A percentile compares a stretch with the other conserved stretches of the same genome.
These are phyloP conservation scores for Drosophila sucinea DNA, from an alignment of 1,140 invertebrate genomes.

Conservation along the genomic window DNA sequence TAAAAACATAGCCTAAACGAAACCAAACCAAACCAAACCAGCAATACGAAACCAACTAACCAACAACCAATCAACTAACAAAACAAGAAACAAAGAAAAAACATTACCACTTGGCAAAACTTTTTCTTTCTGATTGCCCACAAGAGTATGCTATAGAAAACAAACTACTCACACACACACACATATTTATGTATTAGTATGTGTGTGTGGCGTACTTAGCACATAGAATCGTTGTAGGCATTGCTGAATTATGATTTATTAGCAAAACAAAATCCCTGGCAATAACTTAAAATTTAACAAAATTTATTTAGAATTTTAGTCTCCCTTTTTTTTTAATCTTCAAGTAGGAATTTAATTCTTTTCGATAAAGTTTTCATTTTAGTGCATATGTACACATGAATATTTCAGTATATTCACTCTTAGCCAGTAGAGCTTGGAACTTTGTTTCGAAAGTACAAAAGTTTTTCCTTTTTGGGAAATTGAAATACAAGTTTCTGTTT, in stretches of 20 bases:
- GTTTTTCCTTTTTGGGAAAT: too few species aligned
- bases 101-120: slow-evolving; percentile 34
- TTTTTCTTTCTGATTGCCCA: slow-evolving; percentile 19
- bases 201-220: background rate
- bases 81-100: slow-evolving; percentile 24
- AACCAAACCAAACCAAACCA: slow-evolving; percentile 18
- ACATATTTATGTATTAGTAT: background rate
- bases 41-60: slow-evolving; percentile 1
- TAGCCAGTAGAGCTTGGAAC: too few species aligned
- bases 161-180: background rate
- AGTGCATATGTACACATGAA: too few species aligned
- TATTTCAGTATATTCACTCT: too few species aligned
- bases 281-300: too few species aligned
- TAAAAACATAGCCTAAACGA: slow-evolving; percentile 28
- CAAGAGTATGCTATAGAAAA: slow-evolving; percentile 6
- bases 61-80: slow-evolving; percentile 32
- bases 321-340: too few species aligned
- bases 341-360: too few species aligned
- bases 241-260: background rate
- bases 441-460: too few species aligned
- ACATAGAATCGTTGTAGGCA: background rate
- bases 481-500: too few species aligned
- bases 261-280: too few species aligned
- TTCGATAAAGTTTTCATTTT: too few species aligned
- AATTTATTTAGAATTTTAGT: too few species aligned